phyloP scores from a whole-genome alignment of 2,888 invertebrate species.

The Cantharis lateralis region DNA sequence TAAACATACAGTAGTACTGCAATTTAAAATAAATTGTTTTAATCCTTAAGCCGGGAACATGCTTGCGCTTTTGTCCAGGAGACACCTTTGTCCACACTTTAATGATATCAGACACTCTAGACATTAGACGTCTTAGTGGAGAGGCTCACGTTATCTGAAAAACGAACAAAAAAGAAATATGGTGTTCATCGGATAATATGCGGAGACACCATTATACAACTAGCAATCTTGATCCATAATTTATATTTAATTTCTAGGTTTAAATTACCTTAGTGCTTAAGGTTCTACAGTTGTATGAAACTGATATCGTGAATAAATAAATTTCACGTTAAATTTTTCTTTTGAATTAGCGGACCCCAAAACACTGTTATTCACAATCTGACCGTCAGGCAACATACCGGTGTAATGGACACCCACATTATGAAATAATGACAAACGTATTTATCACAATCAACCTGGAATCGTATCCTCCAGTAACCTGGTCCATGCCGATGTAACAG shows the following conservation, averaged over 20 bases:
- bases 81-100: neutral
- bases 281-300: neutral
- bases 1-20: neutral
- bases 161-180: neutral
- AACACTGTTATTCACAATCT: neutral
- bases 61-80: neutral
- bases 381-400: neutral
- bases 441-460: neutral
- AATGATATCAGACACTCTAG: neutral
- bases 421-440: neutral
- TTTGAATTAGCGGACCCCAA: neutral
- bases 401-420: neutral
- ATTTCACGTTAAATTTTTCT: neutral
- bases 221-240: neutral
- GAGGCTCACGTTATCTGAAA: neutral
- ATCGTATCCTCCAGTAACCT: neutral
- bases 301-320: neutral
- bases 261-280: neutral
- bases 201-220: neutral
- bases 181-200: neutral
- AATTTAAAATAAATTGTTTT: too few species aligned
- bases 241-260: neutral
- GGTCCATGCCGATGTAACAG: neutral
- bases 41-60: neutral
- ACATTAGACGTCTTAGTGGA: neutral